These are phyloP conservation scores for Philantomba maxwellii DNA, from an alignment of 2,113 vertebrate genomes.

Conservation along the genomic window DNA sequence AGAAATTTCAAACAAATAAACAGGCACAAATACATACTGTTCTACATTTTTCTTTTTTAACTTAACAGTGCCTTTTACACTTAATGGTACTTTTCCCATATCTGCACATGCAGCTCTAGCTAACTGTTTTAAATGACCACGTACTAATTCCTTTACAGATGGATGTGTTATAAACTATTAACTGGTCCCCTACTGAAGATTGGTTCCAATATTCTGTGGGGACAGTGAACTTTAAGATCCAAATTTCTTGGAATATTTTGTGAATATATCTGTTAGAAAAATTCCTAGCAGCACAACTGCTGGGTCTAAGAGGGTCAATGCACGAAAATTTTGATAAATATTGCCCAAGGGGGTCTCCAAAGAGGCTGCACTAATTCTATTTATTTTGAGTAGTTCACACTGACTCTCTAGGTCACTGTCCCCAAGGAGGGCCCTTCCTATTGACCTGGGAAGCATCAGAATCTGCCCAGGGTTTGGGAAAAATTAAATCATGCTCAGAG, in stretches of 20 bases:
- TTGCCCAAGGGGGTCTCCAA: not conserved
- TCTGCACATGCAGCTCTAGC: not conserved
- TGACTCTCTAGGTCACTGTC: not conserved
- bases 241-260: not conserved
- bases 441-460: not conserved
- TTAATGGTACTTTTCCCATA: not conserved
- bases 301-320: not conserved
- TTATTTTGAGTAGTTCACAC: not conserved
- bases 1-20: not conserved
- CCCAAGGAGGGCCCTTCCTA: not conserved
- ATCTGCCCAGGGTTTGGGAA: not conserved
- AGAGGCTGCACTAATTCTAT: constrained; percentile 11
- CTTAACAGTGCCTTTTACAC: not conserved
- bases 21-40: not conserved
- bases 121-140: not conserved
- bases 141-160: not conserved
- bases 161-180: not conserved
- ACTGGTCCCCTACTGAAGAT: not conserved
- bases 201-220: not conserved
- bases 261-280: not conserved
- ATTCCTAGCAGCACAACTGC: not conserved
- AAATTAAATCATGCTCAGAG: not conserved
- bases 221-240: not conserved
- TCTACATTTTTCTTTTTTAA: not conserved
- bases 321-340: constrained; percentile 30